Conservation (phyloP, 2,888 invertebrate species). For the Pheosia tremula region DNA sequence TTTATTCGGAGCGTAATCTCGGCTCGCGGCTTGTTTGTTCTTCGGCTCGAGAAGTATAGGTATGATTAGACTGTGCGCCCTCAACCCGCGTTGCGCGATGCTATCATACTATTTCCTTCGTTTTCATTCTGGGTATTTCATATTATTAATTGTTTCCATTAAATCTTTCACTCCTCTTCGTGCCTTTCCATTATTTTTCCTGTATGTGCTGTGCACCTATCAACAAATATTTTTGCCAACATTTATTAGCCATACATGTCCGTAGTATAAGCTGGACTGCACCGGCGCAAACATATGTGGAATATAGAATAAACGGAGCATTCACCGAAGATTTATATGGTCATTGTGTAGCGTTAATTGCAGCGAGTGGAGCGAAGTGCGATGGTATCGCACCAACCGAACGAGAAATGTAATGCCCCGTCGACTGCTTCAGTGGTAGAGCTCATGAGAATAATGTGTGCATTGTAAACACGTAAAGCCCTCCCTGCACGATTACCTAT, state of each 20-base stretch:
- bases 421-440: slow-evolving; percentile 46
- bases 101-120: slow-evolving; percentile 52
- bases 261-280: slow-evolving; percentile 41
- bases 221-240: too few species aligned
- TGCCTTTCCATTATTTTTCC: not conserved
- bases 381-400: slow-evolving; percentile 73
- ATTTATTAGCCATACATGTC: not conserved
- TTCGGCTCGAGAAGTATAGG: slow-evolving; percentile 79
- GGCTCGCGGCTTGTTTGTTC: slow-evolving; percentile 82
- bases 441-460: slow-evolving; percentile 53
- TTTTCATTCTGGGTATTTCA: slow-evolving; percentile 52
- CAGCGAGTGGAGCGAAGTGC: slow-evolving; percentile 75
- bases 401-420: slow-evolving; percentile 69
- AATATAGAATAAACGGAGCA: slow-evolving; percentile 67
- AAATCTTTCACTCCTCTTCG: slow-evolving; percentile 22
- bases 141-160: slow-evolving; percentile 57
- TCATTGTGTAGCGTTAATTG: slow-evolving; percentile 82
- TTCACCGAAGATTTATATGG: slow-evolving; percentile 79
- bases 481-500: slow-evolving; percentile 36
- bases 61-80: slow-evolving; percentile 72
- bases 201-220: not conserved
- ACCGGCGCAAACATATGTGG: slow-evolving; percentile 53
- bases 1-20: slow-evolving; percentile 82
- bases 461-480: slow-evolving; percentile 47
- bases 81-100: slow-evolving; percentile 54